A percentile compares a stretch with the other conserved stretches of the same genome.
These are phyloP conservation scores for Trematomus loennbergii DNA, from an alignment of 2,113 vertebrate species.

Conservation along the genomic window DNA sequence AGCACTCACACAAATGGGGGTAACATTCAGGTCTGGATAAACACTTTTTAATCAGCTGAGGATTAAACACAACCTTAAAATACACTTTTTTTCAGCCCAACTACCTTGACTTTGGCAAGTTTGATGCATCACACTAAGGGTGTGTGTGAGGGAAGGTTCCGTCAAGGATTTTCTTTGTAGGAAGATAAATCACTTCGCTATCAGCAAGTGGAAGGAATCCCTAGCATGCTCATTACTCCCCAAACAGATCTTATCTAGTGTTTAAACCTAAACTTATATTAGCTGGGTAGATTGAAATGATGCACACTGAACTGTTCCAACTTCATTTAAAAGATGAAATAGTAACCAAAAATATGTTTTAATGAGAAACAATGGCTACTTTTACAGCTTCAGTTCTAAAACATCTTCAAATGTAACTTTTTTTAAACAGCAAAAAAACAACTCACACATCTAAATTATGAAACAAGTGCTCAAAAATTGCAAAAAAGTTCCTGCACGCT, in stretches of 20 bases:
- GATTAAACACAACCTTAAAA: not conserved
- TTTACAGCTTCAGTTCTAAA: too few relatives aligned
- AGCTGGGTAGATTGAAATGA: not conserved
- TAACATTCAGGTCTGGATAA: not conserved
- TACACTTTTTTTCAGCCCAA: not conserved
- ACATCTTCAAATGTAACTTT: too few relatives aligned
- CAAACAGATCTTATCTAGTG: not conserved
- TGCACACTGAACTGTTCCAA: too few relatives aligned
- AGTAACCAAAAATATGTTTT: too few relatives aligned
- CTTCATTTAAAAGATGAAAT: too few relatives aligned
- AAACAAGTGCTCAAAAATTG: too few relatives aligned
- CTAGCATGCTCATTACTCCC: not conserved
- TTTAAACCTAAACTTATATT: constrained; percentile 9
- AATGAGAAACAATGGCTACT: too few relatives aligned
- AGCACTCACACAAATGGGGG: constrained; percentile 1
- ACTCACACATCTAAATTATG: too few relatives aligned
- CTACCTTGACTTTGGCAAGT: not conserved
- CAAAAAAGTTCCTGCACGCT: too few relatives aligned
- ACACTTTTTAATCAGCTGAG: not conserved
- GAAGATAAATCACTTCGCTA: constrained; percentile 38
- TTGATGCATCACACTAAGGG: not conserved
- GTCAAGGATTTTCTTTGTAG: constrained; percentile 54
- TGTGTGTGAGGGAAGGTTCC: constrained; percentile 10
- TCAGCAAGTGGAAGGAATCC: constrained; percentile 24
- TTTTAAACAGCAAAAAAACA: too few relatives aligned